These are phyloP conservation scores for Scopus umbretta DNA, from an alignment of 2,113 vertebrate species.

Conservation along the genomic window DNA sequence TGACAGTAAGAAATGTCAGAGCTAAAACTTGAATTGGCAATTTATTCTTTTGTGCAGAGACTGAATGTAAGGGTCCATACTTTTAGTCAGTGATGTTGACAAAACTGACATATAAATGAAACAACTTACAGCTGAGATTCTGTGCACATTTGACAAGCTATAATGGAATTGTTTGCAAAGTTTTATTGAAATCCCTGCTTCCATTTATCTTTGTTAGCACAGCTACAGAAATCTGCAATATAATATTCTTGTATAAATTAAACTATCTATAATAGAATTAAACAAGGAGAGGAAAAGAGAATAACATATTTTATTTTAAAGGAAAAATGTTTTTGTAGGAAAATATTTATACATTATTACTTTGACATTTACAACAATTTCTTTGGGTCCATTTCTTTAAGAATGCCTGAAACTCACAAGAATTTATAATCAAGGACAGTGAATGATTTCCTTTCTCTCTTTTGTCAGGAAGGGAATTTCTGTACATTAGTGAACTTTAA, in stretches of 20 bases:
- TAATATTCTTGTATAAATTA: constrained; percentile 67
- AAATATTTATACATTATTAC: constrained; percentile 46
- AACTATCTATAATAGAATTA: constrained; percentile 57
- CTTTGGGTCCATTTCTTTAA: not conserved
- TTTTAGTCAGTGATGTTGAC: constrained; percentile 49
- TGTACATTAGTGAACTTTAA: not conserved
- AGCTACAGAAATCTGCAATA: constrained; percentile 58
- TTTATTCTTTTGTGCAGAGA: constrained; percentile 42
- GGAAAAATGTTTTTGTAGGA: constrained; percentile 37
- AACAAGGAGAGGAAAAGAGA: constrained; percentile 47
- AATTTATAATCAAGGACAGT: not conserved
- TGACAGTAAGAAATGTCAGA: not conserved
- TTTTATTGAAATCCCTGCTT: constrained; percentile 71
- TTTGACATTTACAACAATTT: constrained; percentile 29
- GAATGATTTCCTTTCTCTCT: not conserved
- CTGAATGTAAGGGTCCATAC: not conserved
- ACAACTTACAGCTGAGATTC: constrained; percentile 48
- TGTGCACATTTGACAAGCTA: constrained; percentile 66
- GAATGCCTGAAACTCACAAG: not conserved
- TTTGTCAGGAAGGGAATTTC: not conserved
- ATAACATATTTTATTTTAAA: constrained; percentile 49
- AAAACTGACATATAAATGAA: constrained; percentile 69
- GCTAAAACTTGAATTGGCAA: constrained; percentile 18
- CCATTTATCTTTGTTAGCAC: constrained; percentile 76
- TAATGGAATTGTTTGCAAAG: constrained; percentile 76